phyloP scores from a whole-genome alignment of 2,888 invertebrate genomes.

The Nudaria mundana region DNA sequence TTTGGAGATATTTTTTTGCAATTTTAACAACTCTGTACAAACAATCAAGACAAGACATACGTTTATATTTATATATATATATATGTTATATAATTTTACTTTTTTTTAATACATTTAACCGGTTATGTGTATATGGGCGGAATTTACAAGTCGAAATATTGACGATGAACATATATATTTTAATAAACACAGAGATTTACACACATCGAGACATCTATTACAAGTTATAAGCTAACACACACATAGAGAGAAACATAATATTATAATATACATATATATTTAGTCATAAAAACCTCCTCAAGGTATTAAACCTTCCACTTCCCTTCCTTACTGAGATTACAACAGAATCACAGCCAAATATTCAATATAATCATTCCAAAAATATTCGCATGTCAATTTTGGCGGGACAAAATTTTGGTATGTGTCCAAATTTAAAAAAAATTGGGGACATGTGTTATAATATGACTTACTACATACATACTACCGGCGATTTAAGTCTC shows the following conservation, averaged over 20 bases:
- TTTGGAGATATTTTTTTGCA: constrained; percentile 34
- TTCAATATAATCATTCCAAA: constrained; percentile 53
- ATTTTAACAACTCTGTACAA: constrained; percentile 65
- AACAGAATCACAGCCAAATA: constrained; percentile 68
- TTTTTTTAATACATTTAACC: neutral
- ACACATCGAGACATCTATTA: constrained; percentile 4
- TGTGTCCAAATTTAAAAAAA: neutral
- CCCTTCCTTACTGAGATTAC: constrained; percentile 37
- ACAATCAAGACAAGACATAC: constrained; percentile 52
- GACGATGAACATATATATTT: too few species aligned
- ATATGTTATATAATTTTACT: neutral
- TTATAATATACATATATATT: neutral
- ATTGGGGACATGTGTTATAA: constrained; percentile 4
- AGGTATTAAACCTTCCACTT: constrained; percentile 21
- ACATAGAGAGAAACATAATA: neutral
- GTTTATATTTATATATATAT: constrained; percentile 22
- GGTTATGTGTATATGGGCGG: constrained; percentile 43
- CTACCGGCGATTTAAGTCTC: constrained; percentile 6
- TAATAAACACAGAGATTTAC: constrained; percentile 7
- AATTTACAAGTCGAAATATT: constrained; percentile 15
- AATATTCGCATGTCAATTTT: constrained; percentile 35
- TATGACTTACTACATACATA: constrained; percentile 16
- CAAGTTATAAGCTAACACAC: neutral
- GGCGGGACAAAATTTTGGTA: too few species aligned
- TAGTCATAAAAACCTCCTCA: constrained; percentile 8